Evolutionary conservation across 2,888 invertebrate genomes (phyloP).

Genomic region (Rotaria socialis): DNA sequence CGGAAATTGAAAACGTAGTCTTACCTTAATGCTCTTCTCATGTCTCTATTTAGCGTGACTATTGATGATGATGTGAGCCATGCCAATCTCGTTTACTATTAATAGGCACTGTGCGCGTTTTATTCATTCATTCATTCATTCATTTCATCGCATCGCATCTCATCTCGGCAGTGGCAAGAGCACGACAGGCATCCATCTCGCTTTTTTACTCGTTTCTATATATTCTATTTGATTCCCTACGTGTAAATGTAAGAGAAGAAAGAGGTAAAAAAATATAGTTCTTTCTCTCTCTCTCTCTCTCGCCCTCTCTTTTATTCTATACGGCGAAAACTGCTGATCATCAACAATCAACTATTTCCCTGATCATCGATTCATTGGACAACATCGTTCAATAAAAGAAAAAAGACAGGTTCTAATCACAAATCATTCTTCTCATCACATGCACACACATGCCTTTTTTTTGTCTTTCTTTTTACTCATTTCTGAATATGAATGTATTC

Average conservation of each 20-base stretch:
- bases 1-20: neutral
- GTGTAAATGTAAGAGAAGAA: neutral
- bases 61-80: slow-evolving; percentile 15
- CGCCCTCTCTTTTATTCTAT: neutral
- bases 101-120: neutral
- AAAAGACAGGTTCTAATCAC: slow-evolving; percentile 22
- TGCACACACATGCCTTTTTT: neutral
- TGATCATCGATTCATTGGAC: slow-evolving; percentile 4
- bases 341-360: neutral
- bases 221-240: neutral
- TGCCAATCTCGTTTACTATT: neutral
- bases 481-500: neutral
- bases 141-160: slow-evolving; percentile 16
- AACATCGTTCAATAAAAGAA: neutral
- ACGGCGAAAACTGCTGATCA: neutral
- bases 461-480: neutral
- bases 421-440: neutral
- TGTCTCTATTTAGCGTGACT: neutral
- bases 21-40: neutral
- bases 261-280: neutral
- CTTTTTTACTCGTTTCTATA: slow-evolving; percentile 8
- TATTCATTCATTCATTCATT: slow-evolving; percentile 19
- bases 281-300: neutral
- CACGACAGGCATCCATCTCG: slow-evolving; percentile 22
- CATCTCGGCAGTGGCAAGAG: neutral